Evolutionary conservation across 2,888 invertebrate species (phyloP), one percentile per base, ranked within the genome.

Genomic region (Lycophotia porphyrea): DNA sequence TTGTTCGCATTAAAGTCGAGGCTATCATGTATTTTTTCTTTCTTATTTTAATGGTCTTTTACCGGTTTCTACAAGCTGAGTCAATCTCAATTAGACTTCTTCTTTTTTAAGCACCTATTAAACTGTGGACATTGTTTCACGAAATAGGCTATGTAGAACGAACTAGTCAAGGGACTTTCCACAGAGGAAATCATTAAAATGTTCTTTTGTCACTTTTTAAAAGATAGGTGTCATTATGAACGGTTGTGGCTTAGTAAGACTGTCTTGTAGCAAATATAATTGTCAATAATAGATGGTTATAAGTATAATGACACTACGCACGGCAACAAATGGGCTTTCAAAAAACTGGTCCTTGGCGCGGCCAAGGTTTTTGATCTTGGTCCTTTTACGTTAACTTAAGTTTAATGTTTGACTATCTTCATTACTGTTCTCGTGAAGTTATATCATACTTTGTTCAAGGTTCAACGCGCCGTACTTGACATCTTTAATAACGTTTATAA

Each of bases 1-100:
- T 73, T 34, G 47, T 67, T 74, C n/a, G 3, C 60, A 78, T 82
- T 69, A 60, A 72, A 81, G 78, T 75, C 80, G 81, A 88, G 86
- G 89, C 65, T 68, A 75, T 55, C 88, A 31, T 80, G 74, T 84
- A 60, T 55, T 77, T 85, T 72, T 76, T 34, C 18, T 0, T 39
- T 65, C 31, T 77, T 63, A 72, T 66, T 73, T 75, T 39, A 69
- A 55, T 77, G 64, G 65, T 36, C 7, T 76, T 72, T 65, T 73
- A 64, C 86, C 73, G 78, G 86, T 87, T 76, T 60, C 63, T 83
- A 71, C 34, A 73, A 69, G 67, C 47, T 71, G 70, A 65, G 77
- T 63, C 55, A 76, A 67, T 70, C 72, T 71, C 64, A 74, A 67
- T 61, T 31, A 66, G 18, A 58, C 18, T 68, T 47, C 18, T 68